Conservation (phyloP, 2,113 vertebrate genomes). For the Hassar affinis region DNA sequence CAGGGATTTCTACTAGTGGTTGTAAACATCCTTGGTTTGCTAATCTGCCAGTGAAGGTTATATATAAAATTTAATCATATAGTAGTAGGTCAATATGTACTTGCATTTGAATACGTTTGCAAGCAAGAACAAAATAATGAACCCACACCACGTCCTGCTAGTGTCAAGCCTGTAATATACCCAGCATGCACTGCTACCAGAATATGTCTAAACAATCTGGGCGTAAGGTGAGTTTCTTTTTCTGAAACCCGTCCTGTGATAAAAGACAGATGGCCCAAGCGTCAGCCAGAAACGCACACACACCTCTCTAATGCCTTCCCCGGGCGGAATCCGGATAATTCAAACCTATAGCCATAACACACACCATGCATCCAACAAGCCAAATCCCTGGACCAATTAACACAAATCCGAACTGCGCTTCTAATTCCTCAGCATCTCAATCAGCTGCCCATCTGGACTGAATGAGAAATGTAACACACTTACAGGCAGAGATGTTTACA, state of each 20-base stretch:
- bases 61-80: no score
- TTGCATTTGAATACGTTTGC: background rate
- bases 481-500: slow-evolving; percentile 20
- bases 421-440: background rate
- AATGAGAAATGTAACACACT: background rate
- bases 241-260: background rate
- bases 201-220: background rate
- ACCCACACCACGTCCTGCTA: background rate
- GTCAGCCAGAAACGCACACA: slow-evolving; percentile 4
- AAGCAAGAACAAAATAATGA: background rate
- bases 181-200: background rate
- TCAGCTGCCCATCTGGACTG: background rate
- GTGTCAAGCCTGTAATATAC: background rate
- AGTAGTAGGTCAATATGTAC: background rate
- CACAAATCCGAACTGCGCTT: background rate
- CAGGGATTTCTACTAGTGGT: background rate
- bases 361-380: background rate
- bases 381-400: background rate
- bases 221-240: background rate
- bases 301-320: background rate
- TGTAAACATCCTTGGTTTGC: background rate
- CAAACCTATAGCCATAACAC: background rate
- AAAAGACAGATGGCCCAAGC: slow-evolving; percentile 1
- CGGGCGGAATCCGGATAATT: background rate
- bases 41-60: background rate